Base-by-base conservation (phyloP, 2,888 invertebrate genomes). In the Mimachlamys varia region DNA sequence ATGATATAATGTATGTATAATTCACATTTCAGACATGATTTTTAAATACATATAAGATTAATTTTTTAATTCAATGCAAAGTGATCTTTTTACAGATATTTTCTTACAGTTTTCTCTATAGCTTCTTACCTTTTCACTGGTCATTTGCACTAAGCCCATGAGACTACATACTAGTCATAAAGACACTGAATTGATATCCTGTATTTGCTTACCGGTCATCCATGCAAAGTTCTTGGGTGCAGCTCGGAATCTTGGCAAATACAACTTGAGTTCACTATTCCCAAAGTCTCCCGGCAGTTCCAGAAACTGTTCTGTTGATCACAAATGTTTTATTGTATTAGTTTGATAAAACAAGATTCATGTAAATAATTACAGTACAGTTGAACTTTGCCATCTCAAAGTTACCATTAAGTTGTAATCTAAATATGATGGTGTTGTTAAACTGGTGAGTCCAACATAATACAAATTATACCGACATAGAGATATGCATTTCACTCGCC, bases 151-250 rank as follows among this genome's bases (percentile, higher is more conserved):
- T 58, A 22, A 58, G 58, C 19, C 58, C 58, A 4, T 58, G 22
- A 22, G 19, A 58, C n/a, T 58, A 58, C n/a, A 58, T 22, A 58
- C 58, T 58, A n/a, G n/a, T 58, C n/a, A 58, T 22, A 22, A 22
- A 58, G 58, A 58, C 58, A 22, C 3, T 22, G 22, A 22, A 58
- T 58, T 58, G 3, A 58, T 10, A 19, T 58, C 58, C 19, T 58
- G 58, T 7, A 2, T 7, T 87, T 33, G 89, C 90, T 76, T 93
- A 97, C 97, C 98, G 33, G 98, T 98, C 94, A 99, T 97, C 99
- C 99, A 99, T 0, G 98, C 98, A 97, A 98, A 98, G 3, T 98
- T 97, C 95, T 98, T 98, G 0, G 99, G 98, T 88, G 97, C 97
- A 91, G 97, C 97, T 94, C 97, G 97, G 91, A 97, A 97, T 94